Evolutionary conservation across 2,797 vertebrate genomes (phyloP).

Genomic region (Galago senegalensis): DNA sequence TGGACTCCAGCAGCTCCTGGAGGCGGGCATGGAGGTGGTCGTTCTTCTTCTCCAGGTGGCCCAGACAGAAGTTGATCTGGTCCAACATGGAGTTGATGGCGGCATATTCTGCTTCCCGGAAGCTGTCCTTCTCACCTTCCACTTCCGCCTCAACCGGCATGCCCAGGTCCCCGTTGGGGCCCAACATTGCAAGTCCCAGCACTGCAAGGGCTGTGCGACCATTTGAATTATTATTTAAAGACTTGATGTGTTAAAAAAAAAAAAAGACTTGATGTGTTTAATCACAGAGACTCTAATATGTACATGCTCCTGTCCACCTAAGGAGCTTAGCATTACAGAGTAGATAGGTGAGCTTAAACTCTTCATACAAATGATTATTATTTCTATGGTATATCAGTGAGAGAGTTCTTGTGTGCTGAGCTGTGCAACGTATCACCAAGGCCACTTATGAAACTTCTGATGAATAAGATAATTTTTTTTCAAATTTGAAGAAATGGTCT

Average conservation of each 20-base stretch:
- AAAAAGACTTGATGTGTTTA: not conserved
- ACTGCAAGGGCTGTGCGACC: slow-evolving; percentile 44
- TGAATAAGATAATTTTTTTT: not conserved
- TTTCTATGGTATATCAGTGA: not conserved
- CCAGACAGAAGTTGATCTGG: slow-evolving; percentile 97
- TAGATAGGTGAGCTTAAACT: not conserved
- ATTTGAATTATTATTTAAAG: not conserved
- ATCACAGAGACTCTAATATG: not conserved
- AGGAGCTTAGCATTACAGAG: not conserved
- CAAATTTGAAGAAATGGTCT: no score
- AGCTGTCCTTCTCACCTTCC: slow-evolving; percentile 80
- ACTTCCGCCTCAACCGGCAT: slow-evolving; percentile 74
- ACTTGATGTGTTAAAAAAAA: not conserved
- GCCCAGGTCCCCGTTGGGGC: slow-evolving; percentile 90
- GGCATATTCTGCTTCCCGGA: slow-evolving; percentile 93
- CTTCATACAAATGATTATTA: not conserved
- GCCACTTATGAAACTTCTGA: not conserved
- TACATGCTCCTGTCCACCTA: not conserved
- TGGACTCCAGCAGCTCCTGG: slow-evolving; percentile 97
- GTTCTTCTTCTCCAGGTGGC: slow-evolving; percentile 97
- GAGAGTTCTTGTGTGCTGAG: accelerated
- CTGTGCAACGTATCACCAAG: not conserved
- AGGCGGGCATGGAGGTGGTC: slow-evolving; percentile 95
- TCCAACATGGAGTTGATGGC: slow-evolving; percentile 98
- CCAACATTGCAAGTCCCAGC: slow-evolving; percentile 86